Evolutionary conservation across 2,888 invertebrate genomes (phyloP), one percentile per base, ranked within the genome.

Genomic region (Lordiphosa fenestrarum): DNA sequence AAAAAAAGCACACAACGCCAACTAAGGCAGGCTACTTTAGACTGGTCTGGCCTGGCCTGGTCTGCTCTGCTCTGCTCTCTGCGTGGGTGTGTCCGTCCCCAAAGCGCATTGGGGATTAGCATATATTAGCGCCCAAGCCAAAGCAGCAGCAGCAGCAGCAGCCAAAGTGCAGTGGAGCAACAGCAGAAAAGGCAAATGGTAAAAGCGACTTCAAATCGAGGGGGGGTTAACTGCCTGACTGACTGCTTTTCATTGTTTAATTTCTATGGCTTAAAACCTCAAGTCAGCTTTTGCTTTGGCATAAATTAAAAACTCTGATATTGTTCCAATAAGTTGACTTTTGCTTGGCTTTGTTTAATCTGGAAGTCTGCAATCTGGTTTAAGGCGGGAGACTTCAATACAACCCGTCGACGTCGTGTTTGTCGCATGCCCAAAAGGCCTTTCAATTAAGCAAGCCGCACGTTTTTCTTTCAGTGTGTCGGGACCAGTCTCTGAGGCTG

Each of bases 401-500:
- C 30, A 12, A 25, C 7, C n/a, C 30, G 10, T 10, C 30, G 30
- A 30, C 30, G 50, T 63, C 66, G 63, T 63, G 62, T 57, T 64
- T 56, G 68, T 59, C 62, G 73, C 66, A 69, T 66, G 68, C 66
- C 71, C 71, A 71, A 77, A 70, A 77, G 30, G 81, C 65, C 71
- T 70, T 70, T 74, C 70, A 77, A 77, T 69, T 72, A 68, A 85
- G 67, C 60, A 62, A 60, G 63, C 59, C 42, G 70, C 80, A 84
- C 77, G 81, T 71, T 84, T 73, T 71, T 69, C 36, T 57, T 12
- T 52, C 47, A 40, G 12, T 9, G n/a, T 9, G 13, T 15, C 19
- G 15, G 33, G 33, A 21, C 40, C 21, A 37, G 37, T 9, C 49
- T 51, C 37, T 23, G 40, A 40, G n/a, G 19, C 21, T n/a, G 10